Evolutionary conservation across 92 coral and sea anemone species (phyloP), one percentile per base, ranked within the genome.

Genomic region (Parazoanthus darwini): DNA sequence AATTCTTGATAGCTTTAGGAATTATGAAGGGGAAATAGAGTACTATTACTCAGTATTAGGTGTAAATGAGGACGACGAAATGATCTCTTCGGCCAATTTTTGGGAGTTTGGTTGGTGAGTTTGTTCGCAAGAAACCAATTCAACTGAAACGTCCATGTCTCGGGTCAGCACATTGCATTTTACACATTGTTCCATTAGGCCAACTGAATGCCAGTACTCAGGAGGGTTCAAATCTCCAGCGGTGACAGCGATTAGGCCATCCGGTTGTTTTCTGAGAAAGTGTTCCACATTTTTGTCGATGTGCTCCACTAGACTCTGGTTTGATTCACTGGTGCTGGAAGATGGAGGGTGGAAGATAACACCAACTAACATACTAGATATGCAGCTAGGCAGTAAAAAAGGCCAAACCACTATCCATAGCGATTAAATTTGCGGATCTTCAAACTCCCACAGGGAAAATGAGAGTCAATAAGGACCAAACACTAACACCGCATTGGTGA

Each of bases 281-380:
- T 7, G 6, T 46, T 46, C 51, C 51, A 8, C 51, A 9, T 46
- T 46, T 9, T 46, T 46, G n/a, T 46, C 2, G 6, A 88, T n/a
- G 39, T 88, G 90, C 18, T 88, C 90, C 67, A 80, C 70, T 48
- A 88, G 90, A 36, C 66, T 70, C 51, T 46, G 5, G 51, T 46
- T 46, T 9, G 51, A 46, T 46, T 46, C 11, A 6, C 42, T 39
- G 42, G 42, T 46, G 39, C 48, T 46, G 39, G 67, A 37, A 26
- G 20, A 25, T 44, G 90, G 85, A 76, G 86, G 75, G 80, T 88
- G 90, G 70, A 80, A 80, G n/a, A 88, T 74, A n/a, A 88, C 87
- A 26, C 65, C 86, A 39, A 80, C 43, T 44, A 88, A 54, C 37
- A 88, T 80, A 59, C 35, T 78, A 51, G 72, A 80, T 23, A 80